Base-by-base conservation (phyloP, 2,797 vertebrate species). In the Thalassophryne amazonica region DNA sequence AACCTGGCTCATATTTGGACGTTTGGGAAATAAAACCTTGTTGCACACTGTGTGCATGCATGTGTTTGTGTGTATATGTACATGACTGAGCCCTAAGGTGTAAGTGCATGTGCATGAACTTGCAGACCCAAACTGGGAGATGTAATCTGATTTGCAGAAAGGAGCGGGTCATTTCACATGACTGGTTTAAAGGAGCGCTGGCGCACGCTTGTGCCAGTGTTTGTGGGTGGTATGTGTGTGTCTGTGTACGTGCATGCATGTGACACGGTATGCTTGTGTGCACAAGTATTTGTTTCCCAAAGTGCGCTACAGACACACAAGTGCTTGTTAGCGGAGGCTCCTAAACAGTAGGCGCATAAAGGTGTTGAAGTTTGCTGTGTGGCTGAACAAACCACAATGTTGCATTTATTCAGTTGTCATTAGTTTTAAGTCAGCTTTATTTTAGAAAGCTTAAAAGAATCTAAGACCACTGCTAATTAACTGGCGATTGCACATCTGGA, bases 111-210 rank as follows among this genome's bases (percentile, higher is more conserved):
- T 36, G 67, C 63, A 76, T 73, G 66, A 66, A 73, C 75, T 75
- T 70, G 60, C 78, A 76, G 79, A 53, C 80, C 72, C 80, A 73
- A 80, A 86, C 72, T 84, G 15, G 33, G 57, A 79, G 64, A 80
- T 85, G 73, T 92, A 91, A 91, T 91, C 89, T 91, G 87, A 91
- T 91, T 91, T 90, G 83, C 86, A 80, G 80, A 79, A 81, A 65
- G 70, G 64, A 91, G 80, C 52, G 79, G 84, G 85, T 88, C 67
- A 66, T 84, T 88, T 92, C 91, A 90, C 89, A 91, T 91, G 90
- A 91, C 86, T 81, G 86, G 77, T 89, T 91, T 90, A 88, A 85
- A 82, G 56, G 78, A 79, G 82, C 73, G 69, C 78, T 83, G 85
- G 84, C 74, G 67, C 80, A 87, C 78, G 82, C 60, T 74, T 75